A percentile compares a stretch with the other conserved stretches of the same genome.
These are phyloP conservation scores for Pheosia tremula DNA, from an alignment of 2,888 invertebrate genomes.

Conservation along the genomic window DNA sequence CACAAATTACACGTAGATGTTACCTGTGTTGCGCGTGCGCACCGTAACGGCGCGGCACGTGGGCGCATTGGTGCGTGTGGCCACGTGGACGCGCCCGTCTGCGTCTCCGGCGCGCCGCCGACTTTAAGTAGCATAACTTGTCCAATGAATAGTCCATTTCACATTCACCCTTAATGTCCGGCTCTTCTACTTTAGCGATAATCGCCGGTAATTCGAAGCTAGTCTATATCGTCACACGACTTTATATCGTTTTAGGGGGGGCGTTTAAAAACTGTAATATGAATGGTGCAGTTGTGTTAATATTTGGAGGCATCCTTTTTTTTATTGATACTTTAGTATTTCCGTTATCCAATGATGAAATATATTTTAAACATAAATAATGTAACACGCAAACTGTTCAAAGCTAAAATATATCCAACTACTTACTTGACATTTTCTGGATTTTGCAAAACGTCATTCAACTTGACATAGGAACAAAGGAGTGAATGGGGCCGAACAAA, in stretches of 20 bases:
- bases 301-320: too few species aligned
- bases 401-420: conserved; percentile 40
- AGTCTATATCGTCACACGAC: too few species aligned
- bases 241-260: too few species aligned
- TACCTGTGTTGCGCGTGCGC: conserved; percentile 55
- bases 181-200: too few species aligned
- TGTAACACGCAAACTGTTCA: conserved; percentile 5
- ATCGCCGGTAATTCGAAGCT: too few species aligned
- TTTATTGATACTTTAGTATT: too few species aligned
- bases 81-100: conserved; percentile 65
- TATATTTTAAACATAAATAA: not conserved
- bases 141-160: conserved; percentile 14
- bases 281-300: too few species aligned
- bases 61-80: conserved; percentile 57
- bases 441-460: conserved; percentile 67
- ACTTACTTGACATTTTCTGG: conserved; percentile 62
- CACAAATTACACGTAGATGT: conserved; percentile 35
- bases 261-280: too few species aligned
- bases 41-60: conserved; percentile 50
- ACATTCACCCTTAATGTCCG: too few species aligned
- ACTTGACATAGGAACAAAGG: conserved; percentile 55
- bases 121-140: conserved; percentile 51
- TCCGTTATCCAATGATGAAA: not conserved
- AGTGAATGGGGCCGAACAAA: conserved; percentile 54
- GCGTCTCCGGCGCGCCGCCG: conserved; percentile 40